Base-by-base conservation (phyloP, 2,113 vertebrate species). In the Nettapus auritus region DNA sequence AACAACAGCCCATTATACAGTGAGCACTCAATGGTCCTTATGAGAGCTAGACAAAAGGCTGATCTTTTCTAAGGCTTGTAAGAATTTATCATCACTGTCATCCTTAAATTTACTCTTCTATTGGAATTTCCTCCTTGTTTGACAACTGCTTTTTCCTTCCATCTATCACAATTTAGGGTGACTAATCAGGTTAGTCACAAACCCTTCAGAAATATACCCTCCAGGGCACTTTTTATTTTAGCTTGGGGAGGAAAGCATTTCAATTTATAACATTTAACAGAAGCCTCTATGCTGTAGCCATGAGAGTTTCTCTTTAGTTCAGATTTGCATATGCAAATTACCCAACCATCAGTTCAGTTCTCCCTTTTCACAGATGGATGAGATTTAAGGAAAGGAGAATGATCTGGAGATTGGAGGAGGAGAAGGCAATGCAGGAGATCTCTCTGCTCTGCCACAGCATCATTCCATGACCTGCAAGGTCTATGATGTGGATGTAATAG, bases 151-250 rank as follows among this genome's bases (percentile, higher is more conserved):
- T 96, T 95, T 96, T 90, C 93, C 86, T 92, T 93, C 96, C 93
- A 96, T 94, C 97, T 94, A 90, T 97, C 95, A 95, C 89, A 96
- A 93, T 95, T 96, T 97, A 95, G 80, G 82, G 89, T 90, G 93
- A 95, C 96, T 96, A 96, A 96, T 93, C 88, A 84, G 63, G 94
- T 95, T 95, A 96, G 93, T 97, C 94, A 89, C 96, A 97, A 95
- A 59, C 74, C 46, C 83, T 96, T 95, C 83, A 93, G 94, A 95
- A 96, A 94, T 82, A 82, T 76, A 90, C 73, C 90, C 93, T 96
- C 82, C 80, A 59, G 87, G 88, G 82, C 82, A 94, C 82, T 71
- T 92, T 91, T 92, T 82, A 73, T 92, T 94, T 92, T 91, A 94
- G 93, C 81, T 91, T 91, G 77, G 48, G 77, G 89, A 96, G 84